A percentile compares a stretch with the other conserved stretches of the same genome.
Conservation (phyloP, 2,797 vertebrate genomes). For the Poeciliopsis turneri region DNA sequence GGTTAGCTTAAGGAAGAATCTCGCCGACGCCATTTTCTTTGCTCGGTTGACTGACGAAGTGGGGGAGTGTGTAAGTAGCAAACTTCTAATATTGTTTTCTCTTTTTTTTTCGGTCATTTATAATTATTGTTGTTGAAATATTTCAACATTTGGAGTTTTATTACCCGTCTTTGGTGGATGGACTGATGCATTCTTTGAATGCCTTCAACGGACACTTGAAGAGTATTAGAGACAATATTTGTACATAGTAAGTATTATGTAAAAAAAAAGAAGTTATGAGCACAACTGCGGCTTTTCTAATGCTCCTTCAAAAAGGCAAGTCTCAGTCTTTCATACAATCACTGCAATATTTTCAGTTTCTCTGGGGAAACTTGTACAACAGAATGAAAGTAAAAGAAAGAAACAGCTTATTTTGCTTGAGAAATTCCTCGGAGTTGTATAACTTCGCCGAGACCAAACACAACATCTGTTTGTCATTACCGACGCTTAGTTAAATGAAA, state of each 20-base stretch:
- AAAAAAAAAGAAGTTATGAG: not conserved
- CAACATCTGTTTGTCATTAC: slow-evolving; percentile 58
- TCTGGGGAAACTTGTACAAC: not conserved
- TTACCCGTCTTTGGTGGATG: no score
- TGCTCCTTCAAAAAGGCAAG: not conserved
- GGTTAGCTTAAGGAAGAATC: no score
- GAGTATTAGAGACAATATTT: not conserved
- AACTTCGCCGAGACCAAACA: not conserved
- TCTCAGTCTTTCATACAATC: not conserved
- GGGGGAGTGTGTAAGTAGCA: no score
- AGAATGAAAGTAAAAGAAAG: not conserved
- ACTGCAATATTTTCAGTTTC: not conserved
- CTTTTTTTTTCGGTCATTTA: no score
- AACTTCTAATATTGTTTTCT: no score
- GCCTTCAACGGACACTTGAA: not conserved
- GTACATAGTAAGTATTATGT: not conserved
- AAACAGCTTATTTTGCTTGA: not conserved
- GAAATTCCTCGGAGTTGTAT: not conserved
- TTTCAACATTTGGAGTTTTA: no score
- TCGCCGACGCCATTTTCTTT: no score
- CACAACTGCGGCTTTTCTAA: not conserved
- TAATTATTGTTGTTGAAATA: no score
- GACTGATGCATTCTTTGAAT: no score
- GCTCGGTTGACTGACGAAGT: no score
- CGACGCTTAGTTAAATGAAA: not conserved